These are phyloP conservation scores for Disparrhopalites patrizii DNA, from an alignment of 2,888 invertebrate species.

Conservation along the genomic window DNA sequence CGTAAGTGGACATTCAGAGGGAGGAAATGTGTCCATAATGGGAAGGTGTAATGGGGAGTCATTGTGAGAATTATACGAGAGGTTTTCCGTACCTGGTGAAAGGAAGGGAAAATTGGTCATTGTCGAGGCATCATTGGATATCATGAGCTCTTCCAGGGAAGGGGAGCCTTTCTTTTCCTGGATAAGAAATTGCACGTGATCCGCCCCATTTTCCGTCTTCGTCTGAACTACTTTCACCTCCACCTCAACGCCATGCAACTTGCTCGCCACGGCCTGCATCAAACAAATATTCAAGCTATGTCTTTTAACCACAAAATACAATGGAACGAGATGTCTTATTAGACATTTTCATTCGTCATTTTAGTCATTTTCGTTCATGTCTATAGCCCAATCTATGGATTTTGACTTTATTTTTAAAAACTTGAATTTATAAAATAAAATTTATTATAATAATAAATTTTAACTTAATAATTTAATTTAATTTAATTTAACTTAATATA, in stretches of 20 bases:
- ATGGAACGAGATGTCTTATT: too few species aligned
- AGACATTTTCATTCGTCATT: too few species aligned
- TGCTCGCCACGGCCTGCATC: slow-evolving; percentile 81
- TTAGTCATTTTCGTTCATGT: too few species aligned
- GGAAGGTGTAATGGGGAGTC: background rate
- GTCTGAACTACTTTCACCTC: slow-evolving; percentile 85
- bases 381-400: too few species aligned
- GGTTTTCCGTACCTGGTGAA: slow-evolving; percentile 38
- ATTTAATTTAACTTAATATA: too few species aligned
- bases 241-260: slow-evolving; percentile 87
- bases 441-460: too few species aligned
- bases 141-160: slow-evolving; percentile 45
- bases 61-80: background rate
- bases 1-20: background rate
- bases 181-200: slow-evolving; percentile 89
- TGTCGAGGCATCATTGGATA: slow-evolving; percentile 43
- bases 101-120: slow-evolving; percentile 47
- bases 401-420: too few species aligned
- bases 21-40: background rate
- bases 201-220: slow-evolving; percentile 60
- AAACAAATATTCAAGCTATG: too few species aligned
- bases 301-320: too few species aligned
- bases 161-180: slow-evolving; percentile 65
- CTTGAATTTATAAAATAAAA: too few species aligned
- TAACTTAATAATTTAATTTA: too few species aligned